Evolutionary conservation across 1,140 invertebrate genomes (phyloP), one percentile per base, ranked within the genome.

Genomic region (Periplaneta americana): DNA sequence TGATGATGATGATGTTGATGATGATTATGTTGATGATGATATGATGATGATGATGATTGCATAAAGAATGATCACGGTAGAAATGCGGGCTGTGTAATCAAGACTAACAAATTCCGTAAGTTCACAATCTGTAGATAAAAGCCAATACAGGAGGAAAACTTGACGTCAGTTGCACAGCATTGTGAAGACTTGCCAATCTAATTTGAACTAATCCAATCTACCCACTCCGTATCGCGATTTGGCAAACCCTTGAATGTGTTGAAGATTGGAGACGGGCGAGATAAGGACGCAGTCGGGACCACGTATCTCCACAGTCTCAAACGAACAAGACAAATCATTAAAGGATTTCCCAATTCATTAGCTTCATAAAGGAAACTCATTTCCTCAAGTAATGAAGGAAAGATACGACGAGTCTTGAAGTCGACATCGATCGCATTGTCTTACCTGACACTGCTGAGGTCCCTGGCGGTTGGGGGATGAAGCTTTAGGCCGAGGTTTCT

Each of bases 391-490:
- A 66, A 66, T 28, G 48, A 66, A n/a, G 22, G 28, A 15, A 22
- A 22, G 39, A 48, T 76, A n/a, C 75, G n/a, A 76, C 75, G 75
- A 76, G 28, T 31, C 28, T 32, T 37, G 78, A 81, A 77, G 17
- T n/a, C 80, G 57, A 32, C 15, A 66, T 48, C 33, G 22, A 78
- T 22, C 22, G n/a, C 18, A 18, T 15, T 33, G 35, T 28, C 89
- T 91, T 87, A 95, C 94, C 91, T 93, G 93, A 87, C 94, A 95
- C 86, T 94, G 93, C 85, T 95, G 94, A 78, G 94, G 94, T 78
- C 94, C 94, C 88, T 95, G 94, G 81, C 94, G 88, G 86, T 94
- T 95, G 33, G 94, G 94, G 37, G 94, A 95, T 34, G 93, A 92
- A 83, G 94, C 91, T 87, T 95, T 95, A 6, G 92, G 92, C 82